Conservation (phyloP, 2,113 vertebrate species). For the Pomatorhinus ruficollis region DNA sequence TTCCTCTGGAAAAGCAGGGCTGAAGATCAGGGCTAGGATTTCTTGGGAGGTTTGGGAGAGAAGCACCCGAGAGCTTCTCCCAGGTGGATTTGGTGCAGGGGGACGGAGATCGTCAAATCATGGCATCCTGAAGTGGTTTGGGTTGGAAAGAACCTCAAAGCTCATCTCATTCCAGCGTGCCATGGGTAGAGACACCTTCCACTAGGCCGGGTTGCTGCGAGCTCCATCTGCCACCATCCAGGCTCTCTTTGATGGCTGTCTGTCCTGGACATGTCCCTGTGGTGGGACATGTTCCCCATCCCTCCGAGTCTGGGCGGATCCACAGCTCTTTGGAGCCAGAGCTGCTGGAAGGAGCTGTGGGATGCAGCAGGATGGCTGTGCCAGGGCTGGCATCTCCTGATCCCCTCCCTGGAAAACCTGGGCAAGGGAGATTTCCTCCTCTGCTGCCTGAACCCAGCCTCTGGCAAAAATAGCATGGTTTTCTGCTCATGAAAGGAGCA, state of each 20-base stretch:
- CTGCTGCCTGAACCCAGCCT: background rate
- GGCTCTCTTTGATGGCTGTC: rapidly evolving
- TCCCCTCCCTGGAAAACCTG: background rate
- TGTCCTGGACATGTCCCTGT: background rate
- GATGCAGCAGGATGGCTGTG: rapidly evolving
- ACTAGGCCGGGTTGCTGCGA: rapidly evolving
- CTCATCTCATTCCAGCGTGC: background rate
- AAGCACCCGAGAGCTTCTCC: background rate
- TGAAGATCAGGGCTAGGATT: background rate
- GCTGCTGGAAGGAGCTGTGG: background rate
- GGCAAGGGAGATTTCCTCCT: background rate
- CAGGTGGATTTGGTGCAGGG: rapidly evolving
- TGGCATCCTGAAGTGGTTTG: background rate
- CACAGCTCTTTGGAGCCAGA: background rate
- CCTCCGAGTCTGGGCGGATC: background rate
- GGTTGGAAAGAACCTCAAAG: background rate
- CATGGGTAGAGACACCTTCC: background rate
- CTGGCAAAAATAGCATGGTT: background rate
- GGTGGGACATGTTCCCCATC: rapidly evolving
- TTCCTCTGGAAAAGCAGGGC: background rate
- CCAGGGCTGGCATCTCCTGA: background rate
- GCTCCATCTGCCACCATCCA: background rate
- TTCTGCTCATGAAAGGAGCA: background rate
- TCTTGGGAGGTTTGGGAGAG: background rate
- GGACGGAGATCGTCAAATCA: background rate